Percentiles rank a stretch among this genome's conserved stretches.
phyloP scores from a whole-genome alignment of 2,888 invertebrate species.

The Thysanoteuthis rhombus region DNA sequence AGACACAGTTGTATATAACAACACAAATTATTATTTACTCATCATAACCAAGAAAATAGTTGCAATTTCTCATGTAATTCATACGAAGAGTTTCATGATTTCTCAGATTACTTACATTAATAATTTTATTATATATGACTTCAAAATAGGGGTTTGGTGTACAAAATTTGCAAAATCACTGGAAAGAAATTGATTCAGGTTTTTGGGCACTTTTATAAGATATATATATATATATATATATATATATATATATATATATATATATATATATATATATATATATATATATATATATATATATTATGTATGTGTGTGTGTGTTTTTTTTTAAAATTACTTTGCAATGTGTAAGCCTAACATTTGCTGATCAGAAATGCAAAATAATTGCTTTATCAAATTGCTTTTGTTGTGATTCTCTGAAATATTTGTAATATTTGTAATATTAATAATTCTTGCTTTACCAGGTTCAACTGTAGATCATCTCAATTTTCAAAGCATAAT shows the following conservation, averaged over 20 bases:
- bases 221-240: not conserved
- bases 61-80: not conserved
- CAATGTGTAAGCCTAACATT: not conserved
- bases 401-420: not conserved
- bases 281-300: constrained; percentile 12
- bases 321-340: not conserved
- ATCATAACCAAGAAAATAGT: not conserved
- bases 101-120: not conserved
- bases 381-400: not conserved
- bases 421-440: not conserved
- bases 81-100: not conserved
- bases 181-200: not conserved
- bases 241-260: constrained; percentile 26
- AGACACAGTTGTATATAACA: not conserved
- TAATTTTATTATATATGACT: too few species aligned
- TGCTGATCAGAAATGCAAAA: not conserved
- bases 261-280: constrained; percentile 24
- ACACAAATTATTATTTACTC: not conserved
- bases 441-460: not conserved
- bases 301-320: not conserved
- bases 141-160: constrained; percentile 12
- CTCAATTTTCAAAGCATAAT: constrained; percentile 28
- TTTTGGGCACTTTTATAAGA: not conserved
- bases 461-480: constrained; percentile 13
- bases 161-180: not conserved